phyloP scores from a whole-genome alignment of 2,797 vertebrate genomes.

The Scarus forsteni region DNA sequence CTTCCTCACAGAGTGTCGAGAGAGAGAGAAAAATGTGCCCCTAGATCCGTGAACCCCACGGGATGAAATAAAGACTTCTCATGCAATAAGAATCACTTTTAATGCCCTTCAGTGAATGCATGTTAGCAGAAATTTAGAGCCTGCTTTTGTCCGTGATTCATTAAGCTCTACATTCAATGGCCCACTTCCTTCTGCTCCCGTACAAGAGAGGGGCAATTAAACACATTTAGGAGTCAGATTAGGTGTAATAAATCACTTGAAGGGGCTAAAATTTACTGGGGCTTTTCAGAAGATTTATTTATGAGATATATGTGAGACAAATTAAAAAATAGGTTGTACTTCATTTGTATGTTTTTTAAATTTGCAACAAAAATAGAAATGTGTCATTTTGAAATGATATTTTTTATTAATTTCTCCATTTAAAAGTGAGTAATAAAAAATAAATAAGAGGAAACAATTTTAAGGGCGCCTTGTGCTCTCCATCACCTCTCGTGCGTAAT shows the following conservation, averaged over 20 bases:
- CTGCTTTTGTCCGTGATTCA: constrained; percentile 70
- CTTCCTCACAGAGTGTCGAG: constrained; percentile 24
- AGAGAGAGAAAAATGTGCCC: constrained; percentile 14
- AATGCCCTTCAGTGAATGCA: constrained; percentile 60
- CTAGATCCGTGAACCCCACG: constrained; percentile 36
- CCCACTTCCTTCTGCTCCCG: constrained; percentile 65
- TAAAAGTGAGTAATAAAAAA: too few species aligned
- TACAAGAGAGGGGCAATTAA: constrained; percentile 72
- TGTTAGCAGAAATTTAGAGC: constrained; percentile 69
- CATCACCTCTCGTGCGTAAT: constrained; percentile 36
- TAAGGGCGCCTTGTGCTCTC: constrained; percentile 21
- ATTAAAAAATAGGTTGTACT: background rate
- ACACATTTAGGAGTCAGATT: constrained; percentile 69
- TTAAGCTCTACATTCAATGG: constrained; percentile 69
- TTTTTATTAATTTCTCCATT: too few species aligned
- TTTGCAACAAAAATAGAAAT: too few species aligned
- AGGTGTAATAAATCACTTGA: constrained; percentile 62
- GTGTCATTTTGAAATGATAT: too few species aligned
- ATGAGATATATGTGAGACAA: background rate
- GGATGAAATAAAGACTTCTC: constrained; percentile 65
- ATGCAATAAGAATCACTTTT: constrained; percentile 60
- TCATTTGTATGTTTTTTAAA: too few species aligned
- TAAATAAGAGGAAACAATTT: background rate
- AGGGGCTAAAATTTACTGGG: constrained; percentile 50
- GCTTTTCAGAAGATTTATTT: constrained; percentile 14